Evolutionary conservation across 2,888 invertebrate genomes (phyloP).

Genomic region (Eremobia ochroleuca): DNA sequence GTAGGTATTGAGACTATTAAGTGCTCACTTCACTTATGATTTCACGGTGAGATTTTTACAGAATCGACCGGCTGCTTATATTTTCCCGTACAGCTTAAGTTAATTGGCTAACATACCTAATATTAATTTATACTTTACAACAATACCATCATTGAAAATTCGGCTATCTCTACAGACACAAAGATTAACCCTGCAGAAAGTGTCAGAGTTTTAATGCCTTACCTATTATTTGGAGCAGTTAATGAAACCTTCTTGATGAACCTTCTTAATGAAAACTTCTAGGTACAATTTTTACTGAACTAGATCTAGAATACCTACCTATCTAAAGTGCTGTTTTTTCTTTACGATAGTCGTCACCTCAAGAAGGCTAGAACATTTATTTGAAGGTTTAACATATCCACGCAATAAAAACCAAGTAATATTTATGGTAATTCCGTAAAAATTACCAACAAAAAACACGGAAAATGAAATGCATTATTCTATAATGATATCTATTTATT

Average conservation of each 20-base stretch:
- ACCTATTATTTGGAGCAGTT: not conserved
- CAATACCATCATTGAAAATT: not conserved
- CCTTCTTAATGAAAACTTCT: too few species aligned
- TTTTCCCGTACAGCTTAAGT: not conserved
- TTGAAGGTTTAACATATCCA: not conserved
- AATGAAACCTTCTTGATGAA: not conserved
- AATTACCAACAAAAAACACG: not conserved
- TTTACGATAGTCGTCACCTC: not conserved
- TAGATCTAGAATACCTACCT: not conserved
- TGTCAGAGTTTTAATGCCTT: not conserved
- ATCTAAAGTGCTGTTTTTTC: not conserved
- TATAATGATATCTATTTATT: slow-evolving; percentile 11
- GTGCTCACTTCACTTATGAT: too few species aligned
- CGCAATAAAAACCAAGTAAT: not conserved
- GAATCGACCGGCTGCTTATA: not conserved
- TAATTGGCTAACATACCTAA: not conserved
- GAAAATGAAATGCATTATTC: not conserved
- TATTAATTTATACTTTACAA: not conserved
- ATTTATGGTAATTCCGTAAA: not conserved
- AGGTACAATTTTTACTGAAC: not conserved
- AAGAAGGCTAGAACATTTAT: slow-evolving; percentile 2
- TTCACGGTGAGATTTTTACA: too few species aligned
- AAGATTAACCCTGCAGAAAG: not conserved
- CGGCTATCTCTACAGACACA: not conserved
- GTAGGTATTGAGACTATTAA: too few species aligned